A percentile compares a stretch with the other conserved stretches of the same genome.
phyloP scores from a whole-genome alignment of 2,888 invertebrate genomes.

The Athetis lepigone region DNA sequence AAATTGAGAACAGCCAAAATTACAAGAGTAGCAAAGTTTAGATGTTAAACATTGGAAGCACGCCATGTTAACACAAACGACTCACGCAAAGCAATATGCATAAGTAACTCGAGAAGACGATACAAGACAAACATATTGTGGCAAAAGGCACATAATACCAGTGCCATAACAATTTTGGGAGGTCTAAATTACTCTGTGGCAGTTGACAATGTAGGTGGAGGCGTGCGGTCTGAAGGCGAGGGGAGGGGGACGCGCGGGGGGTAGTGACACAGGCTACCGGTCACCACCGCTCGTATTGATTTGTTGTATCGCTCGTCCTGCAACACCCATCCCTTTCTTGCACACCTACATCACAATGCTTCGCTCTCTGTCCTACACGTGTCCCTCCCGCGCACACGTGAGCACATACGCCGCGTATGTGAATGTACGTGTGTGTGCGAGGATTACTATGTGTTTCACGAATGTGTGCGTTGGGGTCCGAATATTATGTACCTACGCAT shows the following conservation, averaged over 20 bases:
- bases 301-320: constrained; percentile 91
- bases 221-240: constrained; percentile 84
- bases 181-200: constrained; percentile 84
- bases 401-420: constrained; percentile 81
- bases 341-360: constrained; percentile 68
- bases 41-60: constrained; percentile 43
- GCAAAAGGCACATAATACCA: constrained; percentile 67
- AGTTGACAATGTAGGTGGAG: constrained; percentile 89
- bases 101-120: constrained; percentile 54
- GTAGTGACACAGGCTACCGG: constrained; percentile 91
- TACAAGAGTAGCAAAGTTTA: constrained; percentile 33
- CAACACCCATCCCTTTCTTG: constrained; percentile 84
- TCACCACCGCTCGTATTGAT: constrained; percentile 91
- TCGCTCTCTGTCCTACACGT: constrained; percentile 76
- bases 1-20: background rate
- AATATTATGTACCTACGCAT: constrained; percentile 85
- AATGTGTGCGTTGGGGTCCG: constrained; percentile 87
- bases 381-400: constrained; percentile 84
- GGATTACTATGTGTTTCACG: constrained; percentile 75
- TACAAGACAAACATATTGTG: constrained; percentile 66
- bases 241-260: constrained; percentile 71
- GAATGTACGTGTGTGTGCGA: constrained; percentile 71
- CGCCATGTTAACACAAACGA: constrained; percentile 55
- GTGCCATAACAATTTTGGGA: constrained; percentile 74
- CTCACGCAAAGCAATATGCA: constrained; percentile 50